Percentiles rank a stretch among this genome's conserved stretches.
phyloP scores from a whole-genome alignment of 2,888 invertebrate species.

The Drosophila gaucha region DNA sequence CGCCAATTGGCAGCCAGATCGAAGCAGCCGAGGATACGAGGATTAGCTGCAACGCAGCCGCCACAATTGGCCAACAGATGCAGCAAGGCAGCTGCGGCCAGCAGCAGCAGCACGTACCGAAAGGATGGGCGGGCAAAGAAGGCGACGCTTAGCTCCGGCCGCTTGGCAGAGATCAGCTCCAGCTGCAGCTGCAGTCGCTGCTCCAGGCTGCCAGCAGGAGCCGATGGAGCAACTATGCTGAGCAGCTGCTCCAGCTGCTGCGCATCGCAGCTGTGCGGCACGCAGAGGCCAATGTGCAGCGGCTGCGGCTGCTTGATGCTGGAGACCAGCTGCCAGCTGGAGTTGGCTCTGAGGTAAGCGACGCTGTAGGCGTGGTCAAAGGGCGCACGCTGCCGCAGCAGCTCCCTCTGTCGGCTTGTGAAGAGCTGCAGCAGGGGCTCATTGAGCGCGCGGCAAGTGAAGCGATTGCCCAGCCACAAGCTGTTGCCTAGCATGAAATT shows the following conservation, averaged over 20 bases:
- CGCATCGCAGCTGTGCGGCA: conserved; percentile 38
- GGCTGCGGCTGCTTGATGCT: background rate
- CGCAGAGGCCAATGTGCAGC: conserved; percentile 54
- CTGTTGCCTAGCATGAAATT: conserved; percentile 47
- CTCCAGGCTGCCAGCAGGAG: background rate
- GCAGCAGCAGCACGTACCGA: conserved; percentile 3
- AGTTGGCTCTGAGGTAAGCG: conserved; percentile 41
- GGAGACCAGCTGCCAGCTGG: conserved; percentile 23
- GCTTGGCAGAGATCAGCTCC: conserved; percentile 38
- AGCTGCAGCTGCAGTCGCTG: conserved; percentile 25
- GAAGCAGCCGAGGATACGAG: conserved; percentile 37
- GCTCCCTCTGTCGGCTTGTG: background rate
- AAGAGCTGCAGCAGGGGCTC: conserved; percentile 18
- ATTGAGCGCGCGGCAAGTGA: conserved; percentile 38
- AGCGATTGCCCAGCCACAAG: conserved; percentile 46
- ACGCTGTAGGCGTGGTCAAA: conserved; percentile 46
- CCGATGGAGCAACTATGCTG: background rate
- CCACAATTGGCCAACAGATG: conserved; percentile 15
- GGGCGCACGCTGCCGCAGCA: conserved; percentile 33
- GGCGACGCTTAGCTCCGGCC: conserved; percentile 1
- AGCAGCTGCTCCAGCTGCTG: conserved; percentile 36
- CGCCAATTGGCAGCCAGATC: conserved; percentile 42
- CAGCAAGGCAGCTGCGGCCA: conserved; percentile 15
- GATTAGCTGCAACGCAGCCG: background rate
- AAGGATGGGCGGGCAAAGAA: conserved; percentile 19